Percentiles rank a stretch among this genome's conserved stretches.
phyloP scores from a whole-genome alignment of 2,113 vertebrate species.

The Cygnus atratus region DNA sequence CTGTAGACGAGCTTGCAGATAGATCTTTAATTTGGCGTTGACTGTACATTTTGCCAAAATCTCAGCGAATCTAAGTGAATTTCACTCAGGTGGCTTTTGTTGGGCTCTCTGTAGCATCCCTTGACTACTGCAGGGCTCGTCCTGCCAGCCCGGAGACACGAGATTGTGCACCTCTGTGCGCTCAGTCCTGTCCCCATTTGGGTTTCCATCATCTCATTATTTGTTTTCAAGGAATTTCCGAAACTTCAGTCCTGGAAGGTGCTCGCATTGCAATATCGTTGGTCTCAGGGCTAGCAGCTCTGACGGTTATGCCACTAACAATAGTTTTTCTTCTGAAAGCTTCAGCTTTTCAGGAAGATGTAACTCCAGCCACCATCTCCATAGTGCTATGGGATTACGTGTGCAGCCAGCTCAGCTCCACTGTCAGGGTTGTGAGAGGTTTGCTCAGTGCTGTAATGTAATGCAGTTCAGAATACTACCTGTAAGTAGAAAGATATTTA shows the following conservation, averaged over 20 bases:
- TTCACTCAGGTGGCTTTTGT: background rate
- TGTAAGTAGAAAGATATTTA: background rate
- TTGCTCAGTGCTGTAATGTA: background rate
- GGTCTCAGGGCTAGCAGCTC: background rate
- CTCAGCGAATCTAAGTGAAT: background rate
- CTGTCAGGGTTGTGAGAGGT: background rate
- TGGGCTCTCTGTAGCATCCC: background rate
- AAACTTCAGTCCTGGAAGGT: background rate
- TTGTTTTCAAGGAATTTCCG: background rate
- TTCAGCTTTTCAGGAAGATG: background rate
- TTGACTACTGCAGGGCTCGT: background rate
- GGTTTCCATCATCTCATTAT: background rate
- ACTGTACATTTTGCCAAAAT: background rate
- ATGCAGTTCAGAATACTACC: background rate
- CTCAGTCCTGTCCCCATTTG: background rate
- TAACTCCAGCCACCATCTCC: background rate
- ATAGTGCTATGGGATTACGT: accelerated
- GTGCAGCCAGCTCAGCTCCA: accelerated
- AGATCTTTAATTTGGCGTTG: background rate
- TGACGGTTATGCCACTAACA: background rate
- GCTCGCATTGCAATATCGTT: accelerated
- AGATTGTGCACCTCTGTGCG: too few relatives aligned
- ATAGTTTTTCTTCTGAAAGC: background rate
- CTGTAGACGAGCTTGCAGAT: background rate
- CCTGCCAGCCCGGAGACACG: background rate